Conservation (phyloP, 2,113 vertebrate genomes). For the Phrynocephalus versicolor region DNA sequence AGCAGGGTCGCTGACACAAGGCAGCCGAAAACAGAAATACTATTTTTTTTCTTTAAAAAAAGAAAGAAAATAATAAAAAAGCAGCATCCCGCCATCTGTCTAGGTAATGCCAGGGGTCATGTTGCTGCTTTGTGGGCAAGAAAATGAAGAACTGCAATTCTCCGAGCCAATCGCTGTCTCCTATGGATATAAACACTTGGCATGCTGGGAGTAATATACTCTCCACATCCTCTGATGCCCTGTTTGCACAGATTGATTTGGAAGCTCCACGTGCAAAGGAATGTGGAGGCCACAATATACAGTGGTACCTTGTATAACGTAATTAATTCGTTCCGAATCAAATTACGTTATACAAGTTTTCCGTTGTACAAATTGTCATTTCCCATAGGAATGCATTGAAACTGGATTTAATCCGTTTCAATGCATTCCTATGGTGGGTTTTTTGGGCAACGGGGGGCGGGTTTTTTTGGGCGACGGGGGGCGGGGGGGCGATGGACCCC, state of each 20-base stretch:
- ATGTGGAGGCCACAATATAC: rapidly evolving
- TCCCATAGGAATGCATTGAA: no score
- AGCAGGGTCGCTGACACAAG: not conserved
- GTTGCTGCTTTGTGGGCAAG: conserved; percentile 47
- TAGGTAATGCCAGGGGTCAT: conserved; percentile 31
- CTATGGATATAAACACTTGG: not conserved
- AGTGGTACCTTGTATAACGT: no score
- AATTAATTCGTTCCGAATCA: no score
- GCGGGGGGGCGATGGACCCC: no score
- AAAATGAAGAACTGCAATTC: conserved; percentile 53
- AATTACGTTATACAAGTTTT: no score
- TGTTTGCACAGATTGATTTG: not conserved
- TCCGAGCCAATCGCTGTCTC: conserved; percentile 12
- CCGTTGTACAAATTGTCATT: no score
- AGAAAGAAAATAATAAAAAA: no score
- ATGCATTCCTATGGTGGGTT: no score
- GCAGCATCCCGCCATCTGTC: not conserved
- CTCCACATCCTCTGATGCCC: not conserved
- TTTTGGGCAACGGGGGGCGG: no score
- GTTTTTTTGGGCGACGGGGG: no score
- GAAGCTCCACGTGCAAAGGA: not conserved
- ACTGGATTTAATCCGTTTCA: no score
- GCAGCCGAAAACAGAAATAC: not conserved
- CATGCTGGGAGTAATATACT: conserved; percentile 27
- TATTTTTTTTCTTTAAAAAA: conserved; percentile 47